These are phyloP conservation scores for Aurelia sp. DNA, from an alignment of 30 jellyfish, hydroid and myxozoan species.

Conservation along the genomic window DNA sequence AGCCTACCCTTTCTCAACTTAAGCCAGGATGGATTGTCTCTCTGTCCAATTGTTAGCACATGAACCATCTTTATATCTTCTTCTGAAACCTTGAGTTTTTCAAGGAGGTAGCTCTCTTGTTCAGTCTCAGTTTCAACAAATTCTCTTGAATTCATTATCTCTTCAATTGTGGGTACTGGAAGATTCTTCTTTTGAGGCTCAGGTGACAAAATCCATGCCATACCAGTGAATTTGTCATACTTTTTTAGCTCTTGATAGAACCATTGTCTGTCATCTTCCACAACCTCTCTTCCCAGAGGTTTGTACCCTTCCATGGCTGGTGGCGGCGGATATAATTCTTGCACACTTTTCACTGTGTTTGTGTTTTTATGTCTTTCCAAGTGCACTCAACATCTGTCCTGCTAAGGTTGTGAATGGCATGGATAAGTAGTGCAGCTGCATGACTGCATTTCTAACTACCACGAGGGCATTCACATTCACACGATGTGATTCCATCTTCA, in stretches of 20 bases:
- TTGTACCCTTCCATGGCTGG: background rate
- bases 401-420: too few relatives aligned
- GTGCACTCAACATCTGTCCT: too few relatives aligned
- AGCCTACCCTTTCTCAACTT: conserved; percentile 23
- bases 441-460: too few relatives aligned
- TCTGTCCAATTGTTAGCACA: conserved; percentile 29
- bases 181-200: conserved; percentile 14
- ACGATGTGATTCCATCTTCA: too few relatives aligned
- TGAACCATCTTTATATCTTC: background rate
- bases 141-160: background rate
- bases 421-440: too few relatives aligned
- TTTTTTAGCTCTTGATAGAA: background rate
- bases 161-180: background rate
- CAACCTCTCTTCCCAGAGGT: conserved; percentile 7
- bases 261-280: conserved; percentile 4
- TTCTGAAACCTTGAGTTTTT: background rate
- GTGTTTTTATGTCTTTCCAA: too few relatives aligned
- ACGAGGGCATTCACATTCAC: too few relatives aligned
- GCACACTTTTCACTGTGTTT: too few relatives aligned
- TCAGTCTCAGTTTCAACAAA: background rate
- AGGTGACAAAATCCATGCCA: conserved; percentile 27
- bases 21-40: conserved; percentile 38
- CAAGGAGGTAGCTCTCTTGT: background rate
- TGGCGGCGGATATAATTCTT: too few relatives aligned
- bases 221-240: conserved; percentile 16